Base-by-base conservation (phyloP, 2,113 vertebrate species). In the Propithecus coquereli region DNA sequence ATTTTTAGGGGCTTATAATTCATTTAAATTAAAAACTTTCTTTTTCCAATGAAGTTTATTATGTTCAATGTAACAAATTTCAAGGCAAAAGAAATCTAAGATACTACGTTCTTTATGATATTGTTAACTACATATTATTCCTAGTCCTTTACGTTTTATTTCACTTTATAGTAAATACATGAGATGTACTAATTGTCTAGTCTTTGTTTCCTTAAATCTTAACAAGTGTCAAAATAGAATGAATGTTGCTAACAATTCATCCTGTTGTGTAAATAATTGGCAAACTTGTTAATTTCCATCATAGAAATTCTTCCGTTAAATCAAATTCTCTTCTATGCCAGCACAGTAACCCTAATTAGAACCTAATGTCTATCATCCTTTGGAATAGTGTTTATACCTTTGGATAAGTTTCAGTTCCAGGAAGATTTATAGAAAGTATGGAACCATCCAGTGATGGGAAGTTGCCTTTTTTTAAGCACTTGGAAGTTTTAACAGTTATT, bases 401-500 rank as follows among this genome's bases (percentile, higher is more conserved):
- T 91, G 79, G 87, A 23, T 94, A 97, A 79, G 74, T 97, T 95
- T 96, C 97, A 95, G 71, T 92, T 61, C 73, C 85, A 92, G 88
- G 88, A 90, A 91, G 94, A 65, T 63, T 97, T 98, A 89, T 95
- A 96, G 94, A 97, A 96, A 96, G 86, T 57, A 50, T 90, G 88
- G 66, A 57, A 54, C 86, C 86, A n/a, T 96, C 82, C 93, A 93
- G 91, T 87, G 65, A 93, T 87, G 87, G 90, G 66, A 97, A 94
- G 10, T 8, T 87, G 59, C 68, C 74, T 93, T 85, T 88, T 86
- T 73, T 96, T 95, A 98, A 98, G 97, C 95, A 98, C 97, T 96
- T 98, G 97, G 94, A 98, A 97, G 90, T 98, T 97, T 96, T 97
- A 97, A 97, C 65, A 87, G 93, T 98, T 98, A 97, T 95, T 98